Evolutionary conservation across 1,140 invertebrate genomes (phyloP), one percentile per base, ranked within the genome.

Genomic region (Dendrolimus punctatus): DNA sequence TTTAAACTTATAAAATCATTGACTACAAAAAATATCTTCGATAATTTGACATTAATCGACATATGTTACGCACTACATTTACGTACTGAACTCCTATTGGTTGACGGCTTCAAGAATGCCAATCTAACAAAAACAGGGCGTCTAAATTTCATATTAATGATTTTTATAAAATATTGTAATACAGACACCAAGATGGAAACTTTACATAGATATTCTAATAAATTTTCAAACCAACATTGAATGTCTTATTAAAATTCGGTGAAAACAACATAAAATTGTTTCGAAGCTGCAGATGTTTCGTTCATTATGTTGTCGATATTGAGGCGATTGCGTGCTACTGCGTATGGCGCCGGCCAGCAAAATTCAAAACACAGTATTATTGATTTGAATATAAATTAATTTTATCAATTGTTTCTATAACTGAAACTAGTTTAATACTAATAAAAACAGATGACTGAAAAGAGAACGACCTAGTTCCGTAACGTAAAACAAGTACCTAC

Each of bases 71-170:
- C 60, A 64, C 66, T 66, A 41, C 39, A 36, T 51, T 39, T 51
- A 8, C 44, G 49, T 51, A 53, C 63, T 52, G 39, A 40, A 10
- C 53, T 56, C 61, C 58, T 71, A 76, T 78, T 78, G 75, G 77
- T 56, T 40, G 61, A 44, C 62, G 49, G 42, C 46, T 44, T 56
- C 72, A 75, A 51, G 49, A 47, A 44, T 56, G 62, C 76, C 78
- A 81, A 78, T 68, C 36, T 63, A 49, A 49, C 40, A 48, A 50
- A 50, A 54, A 44, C 58, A 62, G 56, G 49, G 42, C 55, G 53
- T 51, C 58, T 40, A 43, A 55, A 8, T 40, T 8, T 51, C 55
- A 55, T 51, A 38, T 8, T 47, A 23, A 10, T 44, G 5, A 42
- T 47, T 54, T 8, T 23, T 38, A 6, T 42, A 41, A 46, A 10